Evolutionary conservation across 2,797 vertebrate genomes (phyloP).

Genomic region (Lagocephalus sceleratus): DNA sequence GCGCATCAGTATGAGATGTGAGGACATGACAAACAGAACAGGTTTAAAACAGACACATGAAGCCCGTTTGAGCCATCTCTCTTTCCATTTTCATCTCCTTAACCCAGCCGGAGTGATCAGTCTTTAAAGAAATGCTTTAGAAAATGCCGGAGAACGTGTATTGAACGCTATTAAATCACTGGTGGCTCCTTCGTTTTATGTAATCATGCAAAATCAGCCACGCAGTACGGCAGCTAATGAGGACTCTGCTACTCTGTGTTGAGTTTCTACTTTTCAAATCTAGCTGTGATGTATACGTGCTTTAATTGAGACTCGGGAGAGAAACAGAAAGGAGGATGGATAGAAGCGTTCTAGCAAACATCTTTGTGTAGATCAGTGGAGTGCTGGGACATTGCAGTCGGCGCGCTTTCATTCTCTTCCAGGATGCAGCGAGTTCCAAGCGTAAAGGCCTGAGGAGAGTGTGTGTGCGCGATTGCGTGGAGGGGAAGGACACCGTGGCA

Average conservation of each 20-base stretch:
- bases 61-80: no score
- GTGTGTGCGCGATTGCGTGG: slow-evolving; percentile 12
- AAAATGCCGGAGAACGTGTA: not conserved
- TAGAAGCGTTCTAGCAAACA: slow-evolving; percentile 4
- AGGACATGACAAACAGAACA: not conserved
- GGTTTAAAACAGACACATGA: no score
- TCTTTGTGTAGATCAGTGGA: slow-evolving; percentile 9
- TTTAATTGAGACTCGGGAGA: not conserved
- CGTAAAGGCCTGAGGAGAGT: slow-evolving; percentile 21
- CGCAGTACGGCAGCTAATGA: slow-evolving; percentile 11
- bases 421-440: slow-evolving; percentile 17
- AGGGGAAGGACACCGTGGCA: slow-evolving; percentile 13
- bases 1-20: not conserved
- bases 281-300: not conserved
- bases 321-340: not conserved
- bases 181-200: slow-evolving; percentile 18
- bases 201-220: slow-evolving; percentile 19
- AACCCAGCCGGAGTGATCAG: no score
- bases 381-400: not conserved
- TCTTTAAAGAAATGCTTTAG: no score
- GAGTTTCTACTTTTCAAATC: not conserved
- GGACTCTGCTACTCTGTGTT: not conserved
- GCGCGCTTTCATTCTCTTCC: slow-evolving; percentile 17
- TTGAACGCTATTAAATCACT: not conserved
- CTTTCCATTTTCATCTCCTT: no score